Evolutionary conservation across 1,140 invertebrate species (phyloP).

Genomic region (Euborellia annulipes): DNA sequence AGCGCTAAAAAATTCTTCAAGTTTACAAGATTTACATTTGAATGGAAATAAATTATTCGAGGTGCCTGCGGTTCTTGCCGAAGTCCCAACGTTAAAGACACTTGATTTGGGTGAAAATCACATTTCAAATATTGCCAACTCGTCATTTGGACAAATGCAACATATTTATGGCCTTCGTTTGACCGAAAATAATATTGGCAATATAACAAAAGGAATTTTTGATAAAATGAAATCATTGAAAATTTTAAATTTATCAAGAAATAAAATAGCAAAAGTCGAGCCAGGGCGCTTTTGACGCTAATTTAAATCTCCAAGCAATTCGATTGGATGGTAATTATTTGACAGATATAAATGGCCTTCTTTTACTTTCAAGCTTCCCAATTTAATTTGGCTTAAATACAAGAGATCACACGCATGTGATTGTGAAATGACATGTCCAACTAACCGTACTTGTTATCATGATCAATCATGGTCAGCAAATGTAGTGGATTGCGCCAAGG

Average conservation of each 20-base stretch:
- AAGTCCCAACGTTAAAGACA: slow-evolving; percentile 63
- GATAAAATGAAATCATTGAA: slow-evolving; percentile 66
- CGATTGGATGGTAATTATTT: slow-evolving; percentile 76
- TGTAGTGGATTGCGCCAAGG: slow-evolving; percentile 72
- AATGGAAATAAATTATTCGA: slow-evolving; percentile 69
- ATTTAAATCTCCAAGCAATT: slow-evolving; percentile 69
- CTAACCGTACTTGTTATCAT: slow-evolving; percentile 80
- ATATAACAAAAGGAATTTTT: slow-evolving; percentile 68
- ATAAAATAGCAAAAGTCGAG: slow-evolving; percentile 73
- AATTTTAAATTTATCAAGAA: slow-evolving; percentile 74
- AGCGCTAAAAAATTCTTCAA: slow-evolving; percentile 67
- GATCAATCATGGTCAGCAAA: slow-evolving; percentile 85
- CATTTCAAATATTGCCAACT: slow-evolving; percentile 64
- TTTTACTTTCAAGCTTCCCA: slow-evolving; percentile 65
- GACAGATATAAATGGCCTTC: slow-evolving; percentile 66
- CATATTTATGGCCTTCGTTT: slow-evolving; percentile 68
- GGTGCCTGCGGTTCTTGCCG: slow-evolving; percentile 68
- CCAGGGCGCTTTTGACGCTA: slow-evolving; percentile 69
- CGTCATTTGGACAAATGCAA: slow-evolving; percentile 64
- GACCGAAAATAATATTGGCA: slow-evolving; percentile 74
- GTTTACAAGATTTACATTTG: slow-evolving; percentile 72
- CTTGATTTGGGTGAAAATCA: slow-evolving; percentile 80
- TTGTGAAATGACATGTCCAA: slow-evolving; percentile 87
- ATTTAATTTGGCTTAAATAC: slow-evolving; percentile 76
- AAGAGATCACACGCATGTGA: slow-evolving; percentile 79